Evolutionary conservation across 2,888 invertebrate genomes (phyloP), one percentile per base, ranked within the genome.

Genomic region (Lutraria lutraria): DNA sequence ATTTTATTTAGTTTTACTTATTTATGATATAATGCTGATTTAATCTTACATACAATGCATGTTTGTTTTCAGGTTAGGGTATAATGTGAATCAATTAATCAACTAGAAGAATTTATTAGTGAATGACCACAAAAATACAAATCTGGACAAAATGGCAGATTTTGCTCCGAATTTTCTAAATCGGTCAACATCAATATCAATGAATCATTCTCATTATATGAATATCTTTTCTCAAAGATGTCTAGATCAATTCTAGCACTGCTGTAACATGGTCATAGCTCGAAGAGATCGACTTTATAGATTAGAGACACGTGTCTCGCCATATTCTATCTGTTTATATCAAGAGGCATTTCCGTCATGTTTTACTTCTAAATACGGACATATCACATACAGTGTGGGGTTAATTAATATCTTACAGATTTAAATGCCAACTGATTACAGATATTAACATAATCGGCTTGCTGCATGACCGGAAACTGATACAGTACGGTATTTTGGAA

Each of bases 321-420:
- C 63, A 10, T 25, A 25, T 68, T 25, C 12, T 68, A 25, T 25
- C 25, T n/a, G 63, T 68, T 68, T 25, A 68, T 25, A 25, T 10
- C 25, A 25, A 68, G 63, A 68, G 63, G 25, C 63, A 68, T 25
- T n/a, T 68, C 63, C 63, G 63, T 13, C n/a, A 68, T 68, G n/a
- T n/a, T n/a, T 25, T 25, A 25, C 63, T 68, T 68, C 63, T 25
- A 25, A 68, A 68, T 68, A 68, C n/a, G 63, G 63, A 68, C 63
- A 4, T 68, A 68, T 68, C 63, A 68, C 63, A 68, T 19, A 25
- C n/a, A 68, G 25, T 25, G 12, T 25, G 25, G 63, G 25, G 6
- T 68, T n/a, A 25, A 25, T 25, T 56, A 56, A 13, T 15, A 56
- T 56, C 43, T 56, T 15, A 56, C 15, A 19, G 56, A 15, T 16